Evolutionary conservation across 2,888 invertebrate genomes (phyloP).

Genomic region (Morinoia aosen): DNA sequence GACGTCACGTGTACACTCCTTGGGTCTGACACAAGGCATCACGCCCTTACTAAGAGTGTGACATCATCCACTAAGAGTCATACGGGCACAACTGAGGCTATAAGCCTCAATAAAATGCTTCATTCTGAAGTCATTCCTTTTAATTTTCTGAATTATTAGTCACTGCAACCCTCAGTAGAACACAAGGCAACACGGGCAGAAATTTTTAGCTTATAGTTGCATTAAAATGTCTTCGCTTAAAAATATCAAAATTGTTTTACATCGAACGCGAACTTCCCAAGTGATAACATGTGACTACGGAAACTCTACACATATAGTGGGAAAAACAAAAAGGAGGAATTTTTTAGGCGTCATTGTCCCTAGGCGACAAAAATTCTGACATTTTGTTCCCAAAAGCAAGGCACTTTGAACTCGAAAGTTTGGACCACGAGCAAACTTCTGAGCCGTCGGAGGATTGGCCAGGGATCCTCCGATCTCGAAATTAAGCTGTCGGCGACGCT

Average conservation of each 20-base stretch:
- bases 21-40: neutral
- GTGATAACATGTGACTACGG: neutral
- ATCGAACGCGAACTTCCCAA: neutral
- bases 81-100: neutral
- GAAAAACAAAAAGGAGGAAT: neutral
- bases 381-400: slow-evolving; percentile 31
- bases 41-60: neutral
- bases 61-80: neutral
- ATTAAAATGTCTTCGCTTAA: neutral
- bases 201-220: neutral
- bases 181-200: neutral
- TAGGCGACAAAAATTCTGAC: slow-evolving; percentile 4
- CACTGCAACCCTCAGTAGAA: neutral
- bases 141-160: neutral
- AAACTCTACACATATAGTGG: neutral
- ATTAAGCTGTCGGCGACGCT: slow-evolving; percentile 31
- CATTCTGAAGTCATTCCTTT: neutral
- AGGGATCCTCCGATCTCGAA: neutral
- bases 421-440: slow-evolving; percentile 41
- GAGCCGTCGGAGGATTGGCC: slow-evolving; percentile 35
- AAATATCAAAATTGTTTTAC: neutral
- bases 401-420: slow-evolving; percentile 33
- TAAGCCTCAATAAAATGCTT: neutral
- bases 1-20: neutral
- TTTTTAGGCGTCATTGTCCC: neutral